These are phyloP conservation scores for Odocoileus virginianus DNA, from an alignment of 2,113 vertebrate genomes.

Conservation along the genomic window DNA sequence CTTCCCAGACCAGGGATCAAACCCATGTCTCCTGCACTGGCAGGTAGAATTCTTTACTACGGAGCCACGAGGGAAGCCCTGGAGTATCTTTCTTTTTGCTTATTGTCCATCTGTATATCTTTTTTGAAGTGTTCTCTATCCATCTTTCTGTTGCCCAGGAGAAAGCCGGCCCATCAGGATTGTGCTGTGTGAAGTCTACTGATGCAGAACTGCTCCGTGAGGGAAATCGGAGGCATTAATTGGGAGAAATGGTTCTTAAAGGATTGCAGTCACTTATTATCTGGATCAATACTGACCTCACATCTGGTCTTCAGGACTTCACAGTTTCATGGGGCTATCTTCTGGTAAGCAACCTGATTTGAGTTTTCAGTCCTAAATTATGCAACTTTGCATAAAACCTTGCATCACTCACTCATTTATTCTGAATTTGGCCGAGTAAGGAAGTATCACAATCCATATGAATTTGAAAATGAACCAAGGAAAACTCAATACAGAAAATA, in stretches of 20 bases:
- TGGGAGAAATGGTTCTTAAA: not conserved
- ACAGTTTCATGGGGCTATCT: not conserved
- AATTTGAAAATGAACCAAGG: conserved; percentile 37
- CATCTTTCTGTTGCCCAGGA: not conserved
- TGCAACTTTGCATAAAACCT: not conserved
- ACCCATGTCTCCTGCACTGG: not conserved
- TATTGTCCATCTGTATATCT: not conserved
- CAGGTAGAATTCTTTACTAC: not conserved
- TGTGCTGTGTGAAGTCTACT: not conserved
- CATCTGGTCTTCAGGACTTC: not conserved
- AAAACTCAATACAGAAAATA: conserved; percentile 24
- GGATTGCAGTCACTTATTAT: not conserved
- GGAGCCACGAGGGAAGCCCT: not conserved
- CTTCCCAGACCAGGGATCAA: not conserved
- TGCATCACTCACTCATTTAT: not conserved
- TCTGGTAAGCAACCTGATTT: not conserved
- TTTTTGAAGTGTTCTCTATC: not conserved
- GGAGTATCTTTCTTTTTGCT: not conserved
- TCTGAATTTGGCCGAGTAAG: not conserved
- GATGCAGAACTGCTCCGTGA: not conserved
- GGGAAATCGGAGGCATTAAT: not conserved
- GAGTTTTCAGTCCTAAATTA: not conserved
- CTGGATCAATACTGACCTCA: not conserved
- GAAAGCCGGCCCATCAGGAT: not conserved
- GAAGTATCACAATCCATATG: not conserved